Percentiles rank a stretch among this genome's conserved stretches.
Evolutionary conservation across 2,888 invertebrate species (phyloP).

Genomic region (Hypsopygia costalis): DNA sequence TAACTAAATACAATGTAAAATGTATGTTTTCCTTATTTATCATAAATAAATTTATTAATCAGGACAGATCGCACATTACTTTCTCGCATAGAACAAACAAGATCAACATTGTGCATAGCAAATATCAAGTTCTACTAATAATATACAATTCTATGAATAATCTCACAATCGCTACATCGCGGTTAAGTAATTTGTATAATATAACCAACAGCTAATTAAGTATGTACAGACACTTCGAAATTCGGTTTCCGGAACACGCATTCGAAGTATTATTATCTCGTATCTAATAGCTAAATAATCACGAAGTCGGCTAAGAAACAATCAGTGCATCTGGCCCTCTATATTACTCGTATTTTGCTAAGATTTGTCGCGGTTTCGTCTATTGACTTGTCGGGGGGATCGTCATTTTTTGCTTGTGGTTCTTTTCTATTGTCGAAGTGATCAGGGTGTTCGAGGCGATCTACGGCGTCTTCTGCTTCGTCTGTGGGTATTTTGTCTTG

Average conservation of each 20-base stretch:
- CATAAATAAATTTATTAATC: no score
- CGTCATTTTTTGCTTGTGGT: conserved; percentile 37
- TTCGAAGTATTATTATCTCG: background rate
- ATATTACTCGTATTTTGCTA: conserved; percentile 54
- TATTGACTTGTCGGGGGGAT: conserved; percentile 55
- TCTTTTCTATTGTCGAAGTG: conserved; percentile 14
- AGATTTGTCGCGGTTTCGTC: conserved; percentile 39
- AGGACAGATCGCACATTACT: no score
- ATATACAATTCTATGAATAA: background rate
- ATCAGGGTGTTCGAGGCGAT: conserved; percentile 16
- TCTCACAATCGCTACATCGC: background rate
- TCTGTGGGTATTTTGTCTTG: conserved; percentile 20
- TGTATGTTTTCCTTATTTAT: no score
- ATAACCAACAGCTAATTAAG: background rate
- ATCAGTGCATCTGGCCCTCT: no score
- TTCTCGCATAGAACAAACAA: no score
- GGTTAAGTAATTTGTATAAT: background rate
- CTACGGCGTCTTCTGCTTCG: conserved; percentile 32
- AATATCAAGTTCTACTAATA: background rate
- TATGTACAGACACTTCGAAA: conserved; percentile 1
- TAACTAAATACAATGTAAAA: no score
- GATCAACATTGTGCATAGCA: no score
- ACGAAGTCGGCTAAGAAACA: conserved; percentile 2
- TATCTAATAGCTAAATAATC: background rate
- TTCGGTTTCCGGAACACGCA: background rate